These are phyloP conservation scores for Scrobipalpa costella DNA, from an alignment of 2,888 invertebrate species.

Conservation along the genomic window DNA sequence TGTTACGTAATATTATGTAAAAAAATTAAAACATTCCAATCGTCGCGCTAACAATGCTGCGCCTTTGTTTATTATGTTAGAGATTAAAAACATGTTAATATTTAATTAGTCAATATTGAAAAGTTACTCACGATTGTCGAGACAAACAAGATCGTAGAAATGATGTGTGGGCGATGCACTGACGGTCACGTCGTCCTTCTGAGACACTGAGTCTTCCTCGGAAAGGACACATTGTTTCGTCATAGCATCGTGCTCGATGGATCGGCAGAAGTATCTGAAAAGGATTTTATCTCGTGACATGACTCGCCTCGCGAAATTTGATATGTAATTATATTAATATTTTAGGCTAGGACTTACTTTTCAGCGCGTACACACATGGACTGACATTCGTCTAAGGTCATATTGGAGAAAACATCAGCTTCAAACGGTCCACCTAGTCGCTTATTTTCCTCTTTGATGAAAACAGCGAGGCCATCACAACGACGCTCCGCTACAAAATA, in stretches of 20 bases:
- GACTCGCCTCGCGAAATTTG: not conserved
- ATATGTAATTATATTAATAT: not conserved
- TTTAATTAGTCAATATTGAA: conserved; percentile 17
- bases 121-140: conserved; percentile 91
- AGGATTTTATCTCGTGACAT: conserved; percentile 15
- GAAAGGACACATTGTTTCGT: conserved; percentile 93
- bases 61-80: conserved; percentile 21
- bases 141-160: conserved; percentile 93
- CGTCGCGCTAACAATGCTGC: not conserved
- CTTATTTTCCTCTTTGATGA: conserved; percentile 94
- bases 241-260: conserved; percentile 94
- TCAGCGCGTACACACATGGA: conserved; percentile 92
- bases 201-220: conserved; percentile 94
- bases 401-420: conserved; percentile 92
- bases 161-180: conserved; percentile 93
- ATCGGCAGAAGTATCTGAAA: conserved; percentile 90
- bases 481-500: conserved; percentile 86
- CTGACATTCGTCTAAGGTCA: conserved; percentile 93
- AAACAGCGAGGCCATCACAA: conserved; percentile 92
- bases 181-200: conserved; percentile 92
- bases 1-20: conserved; percentile 20
- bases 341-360: conserved; percentile 79
- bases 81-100: conserved; percentile 24
- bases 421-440: conserved; percentile 93
- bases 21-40: conserved; percentile 14